Conservation (phyloP, 2,113 vertebrate species). For the Etia nguti region DNA sequence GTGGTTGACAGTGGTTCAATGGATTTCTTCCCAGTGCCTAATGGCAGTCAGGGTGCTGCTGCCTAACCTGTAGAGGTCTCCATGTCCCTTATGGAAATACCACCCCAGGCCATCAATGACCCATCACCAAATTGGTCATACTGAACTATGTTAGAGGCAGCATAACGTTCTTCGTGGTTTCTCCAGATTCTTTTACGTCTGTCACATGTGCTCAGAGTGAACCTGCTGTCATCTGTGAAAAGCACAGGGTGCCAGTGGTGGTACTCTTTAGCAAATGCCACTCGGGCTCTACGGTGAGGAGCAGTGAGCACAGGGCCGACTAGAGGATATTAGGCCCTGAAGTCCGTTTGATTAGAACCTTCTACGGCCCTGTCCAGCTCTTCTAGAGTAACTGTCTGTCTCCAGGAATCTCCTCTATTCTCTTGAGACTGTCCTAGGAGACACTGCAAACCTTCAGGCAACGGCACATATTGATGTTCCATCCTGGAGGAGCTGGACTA, state of each 20-base stretch:
- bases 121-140: background rate
- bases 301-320: background rate
- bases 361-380: background rate
- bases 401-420: background rate
- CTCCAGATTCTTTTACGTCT: background rate
- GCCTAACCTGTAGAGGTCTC: background rate
- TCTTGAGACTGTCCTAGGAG: background rate
- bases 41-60: background rate
- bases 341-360: background rate
- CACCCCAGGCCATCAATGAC: background rate
- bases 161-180: background rate
- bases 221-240: background rate
- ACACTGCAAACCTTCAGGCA: background rate
- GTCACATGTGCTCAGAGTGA: background rate
- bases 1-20: background rate
- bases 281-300: background rate
- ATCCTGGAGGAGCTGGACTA: background rate
- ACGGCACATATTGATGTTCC: background rate
- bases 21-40: background rate
- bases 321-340: background rate
- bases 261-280: background rate
- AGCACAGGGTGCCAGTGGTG: background rate
- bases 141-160: background rate
- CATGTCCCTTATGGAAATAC: background rate
- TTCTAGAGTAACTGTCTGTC: background rate